A percentile compares a stretch with the other conserved stretches of the same genome.
phyloP scores from a whole-genome alignment of 2,113 vertebrate species.

The Atrichornis clamosus region DNA sequence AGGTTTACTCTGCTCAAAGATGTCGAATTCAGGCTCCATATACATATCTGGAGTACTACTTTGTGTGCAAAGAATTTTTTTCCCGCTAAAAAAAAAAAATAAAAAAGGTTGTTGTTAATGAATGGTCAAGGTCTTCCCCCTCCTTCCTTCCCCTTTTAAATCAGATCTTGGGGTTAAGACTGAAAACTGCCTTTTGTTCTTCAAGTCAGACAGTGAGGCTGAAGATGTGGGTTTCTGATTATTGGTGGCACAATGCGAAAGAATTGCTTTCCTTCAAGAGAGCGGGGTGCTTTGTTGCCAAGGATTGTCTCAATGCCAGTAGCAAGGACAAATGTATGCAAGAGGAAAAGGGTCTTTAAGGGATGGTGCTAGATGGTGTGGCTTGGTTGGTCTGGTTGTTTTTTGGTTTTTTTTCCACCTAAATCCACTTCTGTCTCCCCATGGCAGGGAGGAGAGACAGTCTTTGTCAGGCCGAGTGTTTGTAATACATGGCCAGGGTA shows the following conservation, averaged over 20 bases:
- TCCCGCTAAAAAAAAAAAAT: background rate
- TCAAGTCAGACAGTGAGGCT: slow-evolving; percentile 52
- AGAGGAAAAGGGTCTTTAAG: slow-evolving; percentile 45
- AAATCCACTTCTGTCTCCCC: background rate
- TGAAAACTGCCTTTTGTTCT: slow-evolving; percentile 69
- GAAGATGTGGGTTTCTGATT: slow-evolving; percentile 67
- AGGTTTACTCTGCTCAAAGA: slow-evolving; percentile 57
- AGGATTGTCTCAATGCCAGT: slow-evolving; percentile 27
- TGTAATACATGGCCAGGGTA: background rate
- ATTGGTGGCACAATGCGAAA: slow-evolving; percentile 52
- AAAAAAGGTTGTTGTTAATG: slow-evolving; percentile 45
- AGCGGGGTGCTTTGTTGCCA: slow-evolving; percentile 43
- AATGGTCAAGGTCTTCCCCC: slow-evolving; percentile 58
- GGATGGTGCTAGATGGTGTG: background rate
- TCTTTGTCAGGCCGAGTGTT: background rate
- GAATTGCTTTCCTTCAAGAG: slow-evolving; percentile 50
- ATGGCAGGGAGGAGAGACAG: background rate
- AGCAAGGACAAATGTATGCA: slow-evolving; percentile 23
- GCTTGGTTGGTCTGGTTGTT: background rate
- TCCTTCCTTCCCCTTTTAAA: slow-evolving; percentile 46
- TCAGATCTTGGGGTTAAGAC: slow-evolving; percentile 68
- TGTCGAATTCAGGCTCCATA: slow-evolving; percentile 52
- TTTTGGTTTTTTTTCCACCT: background rate
- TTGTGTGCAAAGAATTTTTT: slow-evolving; percentile 8
- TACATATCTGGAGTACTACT: slow-evolving; percentile 48